Percentiles rank a stretch among this genome's conserved stretches.
phyloP scores from a whole-genome alignment of 2,113 vertebrate species.

The Muntiacus muntjak region DNA sequence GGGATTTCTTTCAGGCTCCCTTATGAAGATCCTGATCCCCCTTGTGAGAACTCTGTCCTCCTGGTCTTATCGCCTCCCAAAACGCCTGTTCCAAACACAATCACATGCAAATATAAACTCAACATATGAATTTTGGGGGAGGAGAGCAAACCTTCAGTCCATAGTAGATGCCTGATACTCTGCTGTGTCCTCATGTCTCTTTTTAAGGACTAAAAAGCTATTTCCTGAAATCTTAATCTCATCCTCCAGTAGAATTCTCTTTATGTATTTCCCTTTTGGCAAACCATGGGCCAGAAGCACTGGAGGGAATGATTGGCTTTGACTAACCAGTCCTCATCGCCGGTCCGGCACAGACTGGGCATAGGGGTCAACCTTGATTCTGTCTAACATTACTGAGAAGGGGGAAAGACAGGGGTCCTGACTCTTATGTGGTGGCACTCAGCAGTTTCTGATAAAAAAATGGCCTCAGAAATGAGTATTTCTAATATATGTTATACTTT shows the following conservation, averaged over 20 bases:
- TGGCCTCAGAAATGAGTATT: neutral
- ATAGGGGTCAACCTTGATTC: neutral
- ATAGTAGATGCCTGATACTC: neutral
- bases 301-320: neutral
- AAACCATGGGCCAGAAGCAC: neutral
- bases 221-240: neutral
- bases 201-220: neutral
- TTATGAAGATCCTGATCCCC: neutral
- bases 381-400: neutral
- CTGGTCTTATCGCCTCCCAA: neutral
- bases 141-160: neutral
- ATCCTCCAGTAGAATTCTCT: neutral
- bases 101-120: neutral
- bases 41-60: neutral
- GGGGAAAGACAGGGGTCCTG: neutral
- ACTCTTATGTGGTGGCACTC: neutral
- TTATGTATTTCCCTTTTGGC: neutral
- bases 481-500: neutral
- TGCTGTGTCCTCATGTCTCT: neutral
- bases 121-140: neutral
- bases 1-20: neutral
- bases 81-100: neutral
- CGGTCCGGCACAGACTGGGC: rapidly evolving
- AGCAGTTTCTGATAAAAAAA: neutral
- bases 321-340: neutral